phyloP scores from a whole-genome alignment of 2,797 vertebrate species.

The Craterocephalus amniculus region DNA sequence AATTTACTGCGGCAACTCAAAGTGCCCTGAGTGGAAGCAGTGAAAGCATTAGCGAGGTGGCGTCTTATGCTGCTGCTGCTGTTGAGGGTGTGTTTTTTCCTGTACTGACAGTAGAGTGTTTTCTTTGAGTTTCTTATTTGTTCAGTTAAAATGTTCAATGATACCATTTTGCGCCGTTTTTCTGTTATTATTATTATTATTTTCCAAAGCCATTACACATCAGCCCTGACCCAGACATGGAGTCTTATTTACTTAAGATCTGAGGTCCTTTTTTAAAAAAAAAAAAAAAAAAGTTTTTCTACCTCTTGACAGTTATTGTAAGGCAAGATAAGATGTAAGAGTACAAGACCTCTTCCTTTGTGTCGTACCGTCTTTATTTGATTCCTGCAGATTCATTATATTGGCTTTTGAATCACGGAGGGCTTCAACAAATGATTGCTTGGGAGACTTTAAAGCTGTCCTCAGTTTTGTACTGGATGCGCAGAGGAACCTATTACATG shows the following conservation, averaged over 20 bases:
- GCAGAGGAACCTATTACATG: constrained; percentile 57
- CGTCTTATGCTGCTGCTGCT: constrained; percentile 57
- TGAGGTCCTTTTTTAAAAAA: constrained; percentile 23
- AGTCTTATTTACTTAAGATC: constrained; percentile 53
- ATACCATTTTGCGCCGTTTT: constrained; percentile 45
- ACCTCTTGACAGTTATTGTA: constrained; percentile 25
- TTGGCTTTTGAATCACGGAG: constrained; percentile 58
- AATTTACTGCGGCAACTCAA: constrained; percentile 69
- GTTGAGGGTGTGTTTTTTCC: constrained; percentile 38
- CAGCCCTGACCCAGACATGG: constrained; percentile 42
- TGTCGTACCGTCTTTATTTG: constrained; percentile 49
- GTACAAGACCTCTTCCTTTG: constrained; percentile 41
- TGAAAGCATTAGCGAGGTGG: constrained; percentile 56
- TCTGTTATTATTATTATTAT: constrained; percentile 39
- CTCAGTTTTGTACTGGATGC: constrained; percentile 51
- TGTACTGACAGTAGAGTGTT: constrained; percentile 42
- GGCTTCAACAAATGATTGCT: constrained; percentile 52
- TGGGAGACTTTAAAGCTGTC: constrained; percentile 54
- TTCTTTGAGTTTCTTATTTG: constrained; percentile 49
- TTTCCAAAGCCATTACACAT: constrained; percentile 40
- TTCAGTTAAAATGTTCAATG: constrained; percentile 61
- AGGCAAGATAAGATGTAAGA: constrained; percentile 41
- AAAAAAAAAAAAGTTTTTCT: no score
- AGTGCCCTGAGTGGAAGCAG: constrained; percentile 51
- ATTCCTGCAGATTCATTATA: constrained; percentile 63